Evolutionary conservation across 2,888 invertebrate genomes (phyloP), one percentile per base, ranked within the genome.

Genomic region (Lasioglossum figueresi): DNA sequence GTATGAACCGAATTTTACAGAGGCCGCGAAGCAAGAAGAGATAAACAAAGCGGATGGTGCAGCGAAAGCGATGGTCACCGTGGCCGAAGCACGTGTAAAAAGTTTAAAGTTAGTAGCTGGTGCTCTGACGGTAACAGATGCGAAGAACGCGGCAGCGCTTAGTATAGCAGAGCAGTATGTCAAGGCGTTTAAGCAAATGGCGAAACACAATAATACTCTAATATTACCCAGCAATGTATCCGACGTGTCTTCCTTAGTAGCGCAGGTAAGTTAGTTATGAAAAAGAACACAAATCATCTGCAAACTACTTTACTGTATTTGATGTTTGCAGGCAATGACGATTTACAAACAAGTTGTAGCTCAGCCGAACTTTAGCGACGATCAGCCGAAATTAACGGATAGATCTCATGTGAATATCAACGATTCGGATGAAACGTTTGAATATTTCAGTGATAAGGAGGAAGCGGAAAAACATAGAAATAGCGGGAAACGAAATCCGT

Each of bases 151-250:
- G 0, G 99, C 99, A 3, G 97, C 98, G 0, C 95, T 99, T 63
- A 97, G 97, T 23, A 96, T 99, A 85, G 99, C 99, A 0, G 99
- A 99, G 93, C 98, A 99, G 94, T 99, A 99, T 94, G 98, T 99
- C 63, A 95, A 96, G 34, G 99, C 99, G 23, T 99, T 99, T 95
- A 97, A 98, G 93, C 97, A 99, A 93, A 95, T 99, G 87, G 99
- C 99, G 0, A 97, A 98, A 95, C 97, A 97, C 19, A 98, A 97
- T 93, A 99, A 99, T 95, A 99, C 99, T 0, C 96, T 99, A 84
- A 98, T 99, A 90, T 95, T 99, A 89, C 99, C 99, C 0, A 96
- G 98, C 34, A 99, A 99, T 95, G 97, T 98, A 5, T 98, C 98
- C 6, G 98, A 98, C 93, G 96, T 98, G 8, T 96, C 97, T 14